Evolutionary conservation across 1,140 invertebrate genomes (phyloP), one percentile per base, ranked within the genome.

Genomic region (Bombus confusus): DNA sequence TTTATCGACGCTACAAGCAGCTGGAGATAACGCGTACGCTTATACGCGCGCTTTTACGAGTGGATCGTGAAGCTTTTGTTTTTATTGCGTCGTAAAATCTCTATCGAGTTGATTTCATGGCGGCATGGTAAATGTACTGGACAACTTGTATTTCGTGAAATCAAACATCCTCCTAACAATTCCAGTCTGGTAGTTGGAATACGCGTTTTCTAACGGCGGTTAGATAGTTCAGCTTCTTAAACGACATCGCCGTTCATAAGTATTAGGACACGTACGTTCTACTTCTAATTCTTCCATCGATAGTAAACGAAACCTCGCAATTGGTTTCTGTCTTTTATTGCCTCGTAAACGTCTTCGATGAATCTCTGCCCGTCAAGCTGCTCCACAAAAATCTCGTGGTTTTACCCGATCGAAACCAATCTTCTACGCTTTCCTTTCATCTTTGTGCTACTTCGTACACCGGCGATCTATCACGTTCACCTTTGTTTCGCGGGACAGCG

Each of bases 41-140:
- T 39, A 39, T 39, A 64, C 57, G 22, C 59, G n/a, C 28, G 39
- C 37, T 75, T 68, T 57, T 66, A 85, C 64, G 84, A 82, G 72
- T 6, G 6, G 3, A 4, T 37, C 34, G 28, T 22, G 39, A 64
- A 69, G 68, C 64, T 77, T 82, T 71, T 43, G 59, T 77, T 85
- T 89, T 87, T 85, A 87, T 71, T 37, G 43, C 68, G 10, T 73
- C 86, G 74, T 90, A 87, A 90, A 90, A 64, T 39, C 41, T 18
- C 39, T 57, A 64, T 18, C 39, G n/a, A 22, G 68, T 76, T 68
- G 52, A 74, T 74, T 77, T 52, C 52, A 8, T 41, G 18, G 37
- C 83, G 57, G 37, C 31, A 77, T 37, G 78, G 72, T 62, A 68
- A 79, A 81, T 18, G 52, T 47, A 72, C 41, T 68, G 3, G 75